Evolutionary conservation across 1,140 invertebrate species (phyloP).

Genomic region (Procambarus clarkii): DNA sequence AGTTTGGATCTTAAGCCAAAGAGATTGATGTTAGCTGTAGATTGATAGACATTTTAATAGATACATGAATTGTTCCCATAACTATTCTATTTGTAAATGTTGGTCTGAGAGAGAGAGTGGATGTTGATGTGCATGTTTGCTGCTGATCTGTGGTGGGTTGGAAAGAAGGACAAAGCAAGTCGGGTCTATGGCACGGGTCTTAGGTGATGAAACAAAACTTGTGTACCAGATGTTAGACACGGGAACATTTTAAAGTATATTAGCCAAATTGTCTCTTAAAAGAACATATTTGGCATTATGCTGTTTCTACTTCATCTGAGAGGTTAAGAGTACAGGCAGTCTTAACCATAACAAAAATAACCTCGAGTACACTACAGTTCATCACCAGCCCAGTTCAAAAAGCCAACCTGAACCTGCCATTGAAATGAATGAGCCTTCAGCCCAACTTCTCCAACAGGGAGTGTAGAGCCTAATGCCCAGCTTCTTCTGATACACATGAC

Average conservation of each 20-base stretch:
- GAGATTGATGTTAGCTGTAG: slow-evolving; percentile 71
- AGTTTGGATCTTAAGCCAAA: slow-evolving; percentile 71
- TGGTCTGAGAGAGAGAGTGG: slow-evolving; percentile 64
- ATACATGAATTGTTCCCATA: slow-evolving; percentile 70
- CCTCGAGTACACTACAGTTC: slow-evolving; percentile 5
- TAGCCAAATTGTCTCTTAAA: slow-evolving; percentile 12
- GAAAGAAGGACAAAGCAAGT: slow-evolving; percentile 35
- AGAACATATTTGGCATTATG: slow-evolving; percentile 20
- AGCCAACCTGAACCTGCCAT: slow-evolving; percentile 48
- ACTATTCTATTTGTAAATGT: slow-evolving; percentile 70
- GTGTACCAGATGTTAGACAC: not conserved
- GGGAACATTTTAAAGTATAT: slow-evolving; percentile 1
- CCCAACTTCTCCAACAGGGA: slow-evolving; percentile 47
- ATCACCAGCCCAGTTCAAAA: slow-evolving; percentile 18
- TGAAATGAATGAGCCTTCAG: slow-evolving; percentile 48
- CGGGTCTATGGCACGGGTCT: slow-evolving; percentile 20
- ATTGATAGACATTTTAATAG: slow-evolving; percentile 70
- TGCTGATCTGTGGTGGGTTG: slow-evolving; percentile 60
- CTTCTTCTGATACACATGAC: slow-evolving; percentile 56
- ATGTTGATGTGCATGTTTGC: slow-evolving; percentile 61
- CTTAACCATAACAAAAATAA: not conserved
- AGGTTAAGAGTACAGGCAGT: slow-evolving; percentile 7
- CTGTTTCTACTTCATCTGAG: slow-evolving; percentile 15
- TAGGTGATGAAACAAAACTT: slow-evolving; percentile 24
- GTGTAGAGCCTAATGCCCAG: slow-evolving; percentile 60